phyloP scores from a whole-genome alignment of 2,113 vertebrate genomes.

The Eidolon helvum region DNA sequence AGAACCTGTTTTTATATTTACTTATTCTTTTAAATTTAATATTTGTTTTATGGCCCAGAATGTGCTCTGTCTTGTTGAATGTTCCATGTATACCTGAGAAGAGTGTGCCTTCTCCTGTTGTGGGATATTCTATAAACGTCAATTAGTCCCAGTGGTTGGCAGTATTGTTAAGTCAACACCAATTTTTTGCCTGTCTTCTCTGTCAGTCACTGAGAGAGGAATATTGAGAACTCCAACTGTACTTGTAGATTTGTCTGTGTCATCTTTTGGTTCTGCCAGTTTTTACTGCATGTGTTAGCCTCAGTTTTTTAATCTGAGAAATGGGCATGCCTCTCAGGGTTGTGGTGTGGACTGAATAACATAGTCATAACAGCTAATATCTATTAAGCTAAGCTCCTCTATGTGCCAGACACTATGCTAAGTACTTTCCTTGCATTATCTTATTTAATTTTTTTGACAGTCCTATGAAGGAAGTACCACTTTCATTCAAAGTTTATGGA shows the following conservation, averaged over 20 bases:
- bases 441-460: neutral
- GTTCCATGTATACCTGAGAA: neutral
- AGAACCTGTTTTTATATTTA: neutral
- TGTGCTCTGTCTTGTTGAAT: neutral
- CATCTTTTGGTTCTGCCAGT: neutral
- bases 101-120: too few species aligned
- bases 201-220: neutral
- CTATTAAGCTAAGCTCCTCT: neutral
- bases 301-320: neutral
- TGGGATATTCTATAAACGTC: too few species aligned
- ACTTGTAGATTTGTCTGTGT: neutral
- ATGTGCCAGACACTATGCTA: neutral
- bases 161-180: neutral
- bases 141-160: neutral
- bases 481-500: fast-evolving
- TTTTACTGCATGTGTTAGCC: neutral
- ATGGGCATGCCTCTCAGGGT: neutral
- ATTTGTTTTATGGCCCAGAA: neutral
- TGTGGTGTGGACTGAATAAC: neutral
- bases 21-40: neutral
- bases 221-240: neutral
- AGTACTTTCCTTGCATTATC: neutral
- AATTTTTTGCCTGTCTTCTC: neutral
- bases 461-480: neutral
- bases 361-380: neutral